Evolutionary conservation across 2,888 invertebrate species (phyloP).

Genomic region (Melanophora roralis): DNA sequence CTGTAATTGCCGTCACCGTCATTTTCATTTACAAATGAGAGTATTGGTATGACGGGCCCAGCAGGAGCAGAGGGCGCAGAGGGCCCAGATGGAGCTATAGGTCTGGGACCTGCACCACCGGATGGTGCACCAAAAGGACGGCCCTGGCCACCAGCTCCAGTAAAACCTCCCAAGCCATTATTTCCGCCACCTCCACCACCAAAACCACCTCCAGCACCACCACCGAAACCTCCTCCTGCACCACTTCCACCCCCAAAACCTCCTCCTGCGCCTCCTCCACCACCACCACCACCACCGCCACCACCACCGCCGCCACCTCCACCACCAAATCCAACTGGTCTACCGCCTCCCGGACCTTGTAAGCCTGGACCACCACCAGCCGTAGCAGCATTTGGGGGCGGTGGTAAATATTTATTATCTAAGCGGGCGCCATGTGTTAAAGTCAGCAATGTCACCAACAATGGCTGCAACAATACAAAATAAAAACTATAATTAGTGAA

Average conservation of each 20-base stretch:
- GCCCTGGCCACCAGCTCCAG: conserved; percentile 72
- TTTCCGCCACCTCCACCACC: conserved; percentile 71
- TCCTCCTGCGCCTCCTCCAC: conserved; percentile 66
- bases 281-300: conserved; percentile 68
- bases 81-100: conserved; percentile 67
- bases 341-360: conserved; percentile 72
- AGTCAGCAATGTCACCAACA: conserved; percentile 76
- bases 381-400: conserved; percentile 78
- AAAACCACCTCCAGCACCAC: conserved; percentile 69
- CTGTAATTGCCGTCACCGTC: conserved; percentile 81
- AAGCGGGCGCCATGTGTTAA: conserved; percentile 78
- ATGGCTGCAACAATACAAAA: conserved; percentile 76
- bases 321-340: no score
- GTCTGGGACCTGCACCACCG: conserved; percentile 67
- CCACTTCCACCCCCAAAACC: conserved; percentile 71
- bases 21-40: conserved; percentile 80
- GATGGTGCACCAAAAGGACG: conserved; percentile 72
- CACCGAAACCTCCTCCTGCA: conserved; percentile 71
- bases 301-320: conserved; percentile 68
- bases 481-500: no score
- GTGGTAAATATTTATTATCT: conserved; percentile 81
- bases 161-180: conserved; percentile 72
- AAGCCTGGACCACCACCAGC: conserved; percentile 77
- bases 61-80: conserved; percentile 70
- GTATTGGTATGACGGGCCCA: conserved; percentile 78